Conservation (phyloP, 2,888 invertebrate species). For the Sphaerophoria taeniata region DNA sequence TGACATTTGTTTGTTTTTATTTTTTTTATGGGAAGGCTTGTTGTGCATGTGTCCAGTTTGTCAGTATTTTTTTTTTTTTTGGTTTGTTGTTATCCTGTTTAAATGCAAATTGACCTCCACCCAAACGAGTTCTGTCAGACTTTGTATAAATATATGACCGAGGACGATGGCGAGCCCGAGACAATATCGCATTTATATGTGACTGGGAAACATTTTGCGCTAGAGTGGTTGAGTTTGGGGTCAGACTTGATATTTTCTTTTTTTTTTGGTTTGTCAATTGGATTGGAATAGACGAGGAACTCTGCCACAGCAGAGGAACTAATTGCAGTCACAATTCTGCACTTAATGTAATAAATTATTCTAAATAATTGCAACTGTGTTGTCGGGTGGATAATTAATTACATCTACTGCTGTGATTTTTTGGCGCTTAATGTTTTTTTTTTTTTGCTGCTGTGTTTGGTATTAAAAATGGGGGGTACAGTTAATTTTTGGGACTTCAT, state of each 20-base stretch:
- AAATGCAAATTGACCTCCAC: constrained; percentile 51
- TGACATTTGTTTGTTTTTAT: constrained; percentile 42
- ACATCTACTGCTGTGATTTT: constrained; percentile 56
- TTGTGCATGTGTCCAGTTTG: constrained; percentile 30
- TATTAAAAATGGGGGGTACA: background rate
- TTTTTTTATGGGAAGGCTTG: background rate
- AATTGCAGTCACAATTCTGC: constrained; percentile 50
- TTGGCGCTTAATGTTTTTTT: background rate
- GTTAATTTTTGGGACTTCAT: too few relatives aligned
- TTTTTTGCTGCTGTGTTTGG: background rate
- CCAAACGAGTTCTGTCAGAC: constrained; percentile 6
- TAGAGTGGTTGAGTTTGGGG: constrained; percentile 4
- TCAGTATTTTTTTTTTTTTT: background rate
- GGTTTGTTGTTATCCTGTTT: constrained; percentile 18
- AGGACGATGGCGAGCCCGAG: background rate
- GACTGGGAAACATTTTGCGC: constrained; percentile 15
- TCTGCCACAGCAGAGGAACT: constrained; percentile 15
- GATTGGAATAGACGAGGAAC: background rate
- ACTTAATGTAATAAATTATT: constrained; percentile 63
- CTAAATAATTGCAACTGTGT: constrained; percentile 68
- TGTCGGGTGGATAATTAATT: constrained; percentile 65
- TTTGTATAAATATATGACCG: constrained; percentile 12
- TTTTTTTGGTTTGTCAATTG: constrained; percentile 15
- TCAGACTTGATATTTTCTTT: background rate
- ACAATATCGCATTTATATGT: background rate